Evolutionary conservation across 2,797 vertebrate species (phyloP), one percentile per base, ranked within the genome.

Genomic region (Nothura maculosa): DNA sequence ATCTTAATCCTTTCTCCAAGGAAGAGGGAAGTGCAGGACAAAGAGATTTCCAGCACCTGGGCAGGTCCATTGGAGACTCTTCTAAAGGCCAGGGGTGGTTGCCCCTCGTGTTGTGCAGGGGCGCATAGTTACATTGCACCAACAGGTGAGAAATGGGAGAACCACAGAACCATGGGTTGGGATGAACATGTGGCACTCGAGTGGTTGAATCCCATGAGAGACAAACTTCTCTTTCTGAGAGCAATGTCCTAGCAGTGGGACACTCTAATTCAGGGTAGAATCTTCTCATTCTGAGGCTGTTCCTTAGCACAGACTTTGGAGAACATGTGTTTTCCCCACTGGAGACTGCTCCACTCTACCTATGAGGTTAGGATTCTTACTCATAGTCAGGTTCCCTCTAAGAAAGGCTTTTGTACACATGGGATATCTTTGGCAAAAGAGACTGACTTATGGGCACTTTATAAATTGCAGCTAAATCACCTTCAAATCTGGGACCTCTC

Each of bases 41-140:
- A 34, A 45, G 40, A 8, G 19, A 30, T 47, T 47, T 27, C 34
- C 66, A 54, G 40, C 1, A 5, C 25, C 11, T 57, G 68, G 81
- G 20, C 40, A 69, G 22, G 27, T 45, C 34, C n/a, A 21, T 0
- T 2, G 45, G 50, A 68, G 25, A 40, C 8, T 3, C 18, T 27
- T 55, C 48, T 30, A 55, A 21, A 22, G 12, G 4, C 7, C 48
- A 34, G 27, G 21, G 21, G 2, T 18, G 60, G 14, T 15, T 74
- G 73, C 4, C 21, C 12, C 0, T 18, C 16, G 0, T 4, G 34
- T 11, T 64, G 30, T 17, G 47, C 66, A 19, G 42, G 52, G 17
- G 4, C 61, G 9, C 47, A 24, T 47, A 25, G n/a, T 67, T 34
- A 25, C 45, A 3, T 2, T 38, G 30, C 63, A 36, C 8, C 28